Percentiles rank a stretch among this genome's conserved stretches.
Evolutionary conservation across 2,888 invertebrate species (phyloP).

Genomic region (Cyrtodaria siliqua): DNA sequence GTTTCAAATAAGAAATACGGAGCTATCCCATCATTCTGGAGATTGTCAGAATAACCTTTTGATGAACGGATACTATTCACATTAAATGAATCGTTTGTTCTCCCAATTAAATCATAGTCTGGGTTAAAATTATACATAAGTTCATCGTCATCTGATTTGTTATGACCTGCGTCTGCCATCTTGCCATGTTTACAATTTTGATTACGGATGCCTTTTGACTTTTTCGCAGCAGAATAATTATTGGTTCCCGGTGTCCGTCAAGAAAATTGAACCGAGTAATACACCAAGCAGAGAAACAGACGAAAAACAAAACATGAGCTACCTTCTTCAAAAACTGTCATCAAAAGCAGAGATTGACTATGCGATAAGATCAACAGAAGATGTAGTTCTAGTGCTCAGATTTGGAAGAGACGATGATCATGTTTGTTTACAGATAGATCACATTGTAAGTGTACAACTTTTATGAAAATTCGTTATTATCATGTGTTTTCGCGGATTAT

Average conservation of each 20-base stretch:
- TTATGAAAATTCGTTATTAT: background rate
- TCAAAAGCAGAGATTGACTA: slow-evolving; percentile 82
- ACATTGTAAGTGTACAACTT: slow-evolving; percentile 76
- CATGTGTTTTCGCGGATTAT: slow-evolving; percentile 20
- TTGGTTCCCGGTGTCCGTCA: background rate
- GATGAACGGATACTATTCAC: background rate
- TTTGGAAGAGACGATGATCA: slow-evolving; percentile 83
- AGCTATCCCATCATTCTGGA: background rate
- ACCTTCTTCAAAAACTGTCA: slow-evolving; percentile 72
- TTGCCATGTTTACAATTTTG: slow-evolving; percentile 69
- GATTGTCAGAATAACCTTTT: background rate
- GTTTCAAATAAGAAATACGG: background rate
- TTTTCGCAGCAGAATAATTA: background rate
- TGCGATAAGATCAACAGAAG: slow-evolving; percentile 81
- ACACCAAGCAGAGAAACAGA: too few species aligned
- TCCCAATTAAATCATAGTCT: background rate
- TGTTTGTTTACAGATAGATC: slow-evolving; percentile 83
- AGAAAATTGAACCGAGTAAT: too few species aligned
- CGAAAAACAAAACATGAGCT: slow-evolving; percentile 19
- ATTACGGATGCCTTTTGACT: slow-evolving; percentile 40
- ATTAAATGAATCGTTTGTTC: background rate
- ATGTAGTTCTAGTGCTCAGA: slow-evolving; percentile 83
- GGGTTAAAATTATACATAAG: background rate
- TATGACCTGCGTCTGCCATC: slow-evolving; percentile 51
- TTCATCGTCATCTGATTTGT: slow-evolving; percentile 17